phyloP scores from a whole-genome alignment of 2,888 invertebrate genomes.

The Drosophila austrosaltans region DNA sequence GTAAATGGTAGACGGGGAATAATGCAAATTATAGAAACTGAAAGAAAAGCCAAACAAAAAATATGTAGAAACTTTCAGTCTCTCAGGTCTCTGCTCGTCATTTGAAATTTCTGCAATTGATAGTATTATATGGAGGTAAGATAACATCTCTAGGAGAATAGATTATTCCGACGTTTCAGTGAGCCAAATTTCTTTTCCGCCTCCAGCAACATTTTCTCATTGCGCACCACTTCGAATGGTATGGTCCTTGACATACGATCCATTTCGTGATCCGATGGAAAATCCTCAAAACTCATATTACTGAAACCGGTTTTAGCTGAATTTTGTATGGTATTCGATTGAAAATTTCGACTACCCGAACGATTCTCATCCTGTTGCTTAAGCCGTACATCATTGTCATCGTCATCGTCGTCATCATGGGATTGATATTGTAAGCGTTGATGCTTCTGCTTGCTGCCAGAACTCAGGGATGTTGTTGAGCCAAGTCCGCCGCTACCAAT shows the following conservation, averaged over 20 bases:
- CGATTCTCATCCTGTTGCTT: conserved; percentile 60
- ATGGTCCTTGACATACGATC: conserved; percentile 83
- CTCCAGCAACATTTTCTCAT: conserved; percentile 84
- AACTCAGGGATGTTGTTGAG: conserved; percentile 69
- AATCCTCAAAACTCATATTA: conserved; percentile 91
- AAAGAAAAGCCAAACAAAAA: conserved; percentile 4
- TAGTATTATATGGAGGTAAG: not conserved
- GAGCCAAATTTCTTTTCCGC: conserved; percentile 84
- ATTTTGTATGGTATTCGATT: conserved; percentile 83
- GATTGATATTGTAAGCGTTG: conserved; percentile 76
- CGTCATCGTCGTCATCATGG: conserved; percentile 76
- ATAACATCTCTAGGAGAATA: conserved; percentile 82
- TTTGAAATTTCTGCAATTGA: not conserved
- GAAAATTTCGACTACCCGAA: conserved; percentile 71
- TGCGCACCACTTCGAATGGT: conserved; percentile 87
- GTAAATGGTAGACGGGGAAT: not conserved
- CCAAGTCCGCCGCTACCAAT: conserved; percentile 71
- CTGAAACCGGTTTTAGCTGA: conserved; percentile 86
- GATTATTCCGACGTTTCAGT: conserved; percentile 84
- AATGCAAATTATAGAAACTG: conserved; percentile 11
- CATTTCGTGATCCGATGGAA: conserved; percentile 87
- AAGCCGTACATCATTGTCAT: conserved; percentile 11
- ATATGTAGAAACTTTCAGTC: conserved; percentile 44
- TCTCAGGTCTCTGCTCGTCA: conserved; percentile 38
- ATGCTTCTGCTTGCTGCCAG: conserved; percentile 79